Evolutionary conservation across 2,113 vertebrate genomes (phyloP), one percentile per base, ranked within the genome.

Genomic region (Etheostoma cragini): DNA sequence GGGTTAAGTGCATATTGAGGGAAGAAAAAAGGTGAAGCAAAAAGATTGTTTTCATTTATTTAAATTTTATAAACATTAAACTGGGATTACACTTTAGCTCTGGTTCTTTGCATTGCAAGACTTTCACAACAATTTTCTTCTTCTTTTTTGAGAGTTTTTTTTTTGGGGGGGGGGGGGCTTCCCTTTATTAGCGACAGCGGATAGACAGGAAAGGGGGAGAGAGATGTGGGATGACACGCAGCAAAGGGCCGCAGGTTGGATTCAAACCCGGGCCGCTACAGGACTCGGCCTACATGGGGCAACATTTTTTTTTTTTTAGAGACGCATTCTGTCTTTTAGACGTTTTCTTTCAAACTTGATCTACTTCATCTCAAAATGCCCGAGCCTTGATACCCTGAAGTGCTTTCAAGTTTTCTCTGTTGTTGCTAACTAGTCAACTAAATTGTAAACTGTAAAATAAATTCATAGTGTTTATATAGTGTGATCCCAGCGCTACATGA

Each of bases 31-130:
- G 17, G 21, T 47, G 65, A 68, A 52, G 66, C 49, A 4, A 30
- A 4, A 50, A 35, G 21, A 52, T 56, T 30, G 13, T 52, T 73
- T 47, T 54, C 67, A 69, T 47, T 61, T 76, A 74, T 81, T 77
- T 22, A 2, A 1, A 50, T 77, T 30, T 8, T 7, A 46, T 35
- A 30, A 30, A 30, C 30, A 4, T 38, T 26, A 45, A 45, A 26
- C 15, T 6, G 24, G 1, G 19, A 4, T 30, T 30, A 30, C 2
- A 30, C 30, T 30, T 30, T 4, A 30, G 30, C 30, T 30, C 30
- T 30, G 30, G 30, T 30, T 30, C 30, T 30, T 30, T 30, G 30
- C 30, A 30, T 4, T 30, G 30, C 30, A 30, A 4, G 26, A 26
- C 2, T 30, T 30, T 30, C 30, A 30, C 30, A 30, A 30, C 30